Percentiles rank a stretch among this genome's conserved stretches.
Conservation (phyloP, 2,113 vertebrate genomes). For the Cathartes aura region DNA sequence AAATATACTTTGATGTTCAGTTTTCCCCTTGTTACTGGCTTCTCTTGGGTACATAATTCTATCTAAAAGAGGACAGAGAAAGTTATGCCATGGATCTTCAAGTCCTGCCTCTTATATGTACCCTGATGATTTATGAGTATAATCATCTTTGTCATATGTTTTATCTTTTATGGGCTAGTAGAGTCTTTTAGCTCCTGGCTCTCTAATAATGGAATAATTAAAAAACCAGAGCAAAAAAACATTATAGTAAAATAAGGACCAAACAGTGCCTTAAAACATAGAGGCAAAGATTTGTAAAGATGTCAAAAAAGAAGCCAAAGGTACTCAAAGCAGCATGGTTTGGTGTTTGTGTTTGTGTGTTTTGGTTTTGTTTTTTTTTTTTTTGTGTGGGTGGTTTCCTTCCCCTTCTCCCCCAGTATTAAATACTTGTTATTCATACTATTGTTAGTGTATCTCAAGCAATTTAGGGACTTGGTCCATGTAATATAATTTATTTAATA, state of each 20-base stretch:
- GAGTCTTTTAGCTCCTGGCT: background rate
- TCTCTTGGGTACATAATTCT: background rate
- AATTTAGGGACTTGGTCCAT: background rate
- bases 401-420: fast-evolving
- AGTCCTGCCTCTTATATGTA: background rate
- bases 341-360: background rate
- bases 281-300: background rate
- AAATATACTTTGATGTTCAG: background rate
- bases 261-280: background rate
- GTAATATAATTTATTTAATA: background rate
- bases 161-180: background rate
- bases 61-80: background rate
- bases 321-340: background rate
- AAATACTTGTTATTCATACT: background rate
- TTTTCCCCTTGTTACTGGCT: background rate
- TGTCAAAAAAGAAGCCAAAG: background rate
- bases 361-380: fast-evolving
- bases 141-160: background rate
- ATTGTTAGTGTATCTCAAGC: background rate
- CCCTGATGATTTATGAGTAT: background rate
- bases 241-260: background rate
- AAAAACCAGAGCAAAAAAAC: background rate
- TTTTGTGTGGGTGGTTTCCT: fast-evolving
- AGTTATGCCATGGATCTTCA: background rate
- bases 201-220: background rate